Evolutionary conservation across 2,797 vertebrate species (phyloP).

Genomic region (Urophycis tenuis): DNA sequence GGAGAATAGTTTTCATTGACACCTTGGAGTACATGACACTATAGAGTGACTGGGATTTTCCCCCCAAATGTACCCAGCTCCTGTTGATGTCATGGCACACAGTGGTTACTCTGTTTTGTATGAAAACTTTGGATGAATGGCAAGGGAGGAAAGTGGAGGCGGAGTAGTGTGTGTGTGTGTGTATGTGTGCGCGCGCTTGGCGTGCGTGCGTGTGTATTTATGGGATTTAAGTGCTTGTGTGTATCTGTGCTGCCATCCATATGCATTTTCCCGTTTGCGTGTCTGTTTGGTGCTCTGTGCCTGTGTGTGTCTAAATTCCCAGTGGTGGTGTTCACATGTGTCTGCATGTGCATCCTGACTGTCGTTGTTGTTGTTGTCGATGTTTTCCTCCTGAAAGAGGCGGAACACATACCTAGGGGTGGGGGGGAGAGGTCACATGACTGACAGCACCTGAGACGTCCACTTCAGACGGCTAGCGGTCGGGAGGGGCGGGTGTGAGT

Average conservation of each 20-base stretch:
- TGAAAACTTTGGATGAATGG: slow-evolving; percentile 22
- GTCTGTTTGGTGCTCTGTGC: neutral
- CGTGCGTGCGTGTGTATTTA: neutral
- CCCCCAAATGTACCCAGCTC: slow-evolving; percentile 24
- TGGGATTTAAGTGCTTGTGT: neutral
- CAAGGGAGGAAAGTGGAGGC: slow-evolving; percentile 17
- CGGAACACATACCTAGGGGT: too few relatives aligned
- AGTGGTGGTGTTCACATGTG: neutral
- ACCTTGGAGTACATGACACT: neutral
- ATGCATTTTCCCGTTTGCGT: neutral
- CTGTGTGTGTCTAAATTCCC: neutral
- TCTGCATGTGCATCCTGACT: neutral
- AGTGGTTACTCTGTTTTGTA: slow-evolving; percentile 38
- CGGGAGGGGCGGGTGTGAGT: neutral
- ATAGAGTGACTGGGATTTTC: slow-evolving; percentile 36
- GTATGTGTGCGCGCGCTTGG: neutral
- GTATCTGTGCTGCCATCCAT: neutral
- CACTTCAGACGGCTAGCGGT: neutral
- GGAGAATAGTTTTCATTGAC: neutral
- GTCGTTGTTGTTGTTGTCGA: neutral
- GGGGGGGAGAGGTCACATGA: neutral
- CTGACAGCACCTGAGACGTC: neutral
- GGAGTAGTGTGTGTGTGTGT: neutral
- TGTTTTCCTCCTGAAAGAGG: neutral
- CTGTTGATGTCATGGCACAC: slow-evolving; percentile 47